Base-by-base conservation (phyloP, 2,113 vertebrate species). In the Spea multiplicata region DNA sequence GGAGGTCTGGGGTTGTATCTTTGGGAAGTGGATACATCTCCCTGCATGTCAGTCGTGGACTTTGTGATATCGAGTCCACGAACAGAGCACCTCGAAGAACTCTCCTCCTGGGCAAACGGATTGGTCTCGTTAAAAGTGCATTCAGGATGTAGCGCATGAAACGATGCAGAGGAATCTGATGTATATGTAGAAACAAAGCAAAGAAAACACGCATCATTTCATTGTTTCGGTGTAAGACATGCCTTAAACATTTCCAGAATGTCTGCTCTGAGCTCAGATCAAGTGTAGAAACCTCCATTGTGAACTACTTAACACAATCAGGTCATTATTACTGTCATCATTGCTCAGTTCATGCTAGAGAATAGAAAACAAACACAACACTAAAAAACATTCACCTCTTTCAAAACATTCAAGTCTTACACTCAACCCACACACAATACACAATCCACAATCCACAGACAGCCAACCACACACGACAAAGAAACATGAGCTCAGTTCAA, bases 231-330 rank as follows among this genome's bases (percentile, higher is more conserved):
- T 48, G 16, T n/a, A 17, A 9, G 62, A 8, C 3, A 65, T 65
- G 10, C 44, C 10, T 14, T 2, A 45, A 30, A 66, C 17, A 44
- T 8, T 44, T 66, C 3, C 44, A 66, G 10, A 66, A 12, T 2
- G 13, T 3, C 44, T 4, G n/a, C 3, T 61, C 84, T 87, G 94
- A 95, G 94, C 95, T 97, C 95, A 97, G 96, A 86, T 97, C 95
- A 97, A 97, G 95, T 97, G 95, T 96, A 96, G 91, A 89, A 91
- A 88, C 88, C 91, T 81, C 94, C 94, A 96, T 81, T 52, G 77
- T 71, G 30, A 30, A 30, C 1, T 30, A 30, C 85, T 82, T 44
- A 82, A 65, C 7, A 70, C 5, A n/a, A n/a, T 95, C 93, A 89
- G 91, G 83, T 71, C 68, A 73, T 17, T 45, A 46, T 30, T 59